phyloP scores from a whole-genome alignment of 1,140 invertebrate genomes.

The Zaprionus tsacasi region DNA sequence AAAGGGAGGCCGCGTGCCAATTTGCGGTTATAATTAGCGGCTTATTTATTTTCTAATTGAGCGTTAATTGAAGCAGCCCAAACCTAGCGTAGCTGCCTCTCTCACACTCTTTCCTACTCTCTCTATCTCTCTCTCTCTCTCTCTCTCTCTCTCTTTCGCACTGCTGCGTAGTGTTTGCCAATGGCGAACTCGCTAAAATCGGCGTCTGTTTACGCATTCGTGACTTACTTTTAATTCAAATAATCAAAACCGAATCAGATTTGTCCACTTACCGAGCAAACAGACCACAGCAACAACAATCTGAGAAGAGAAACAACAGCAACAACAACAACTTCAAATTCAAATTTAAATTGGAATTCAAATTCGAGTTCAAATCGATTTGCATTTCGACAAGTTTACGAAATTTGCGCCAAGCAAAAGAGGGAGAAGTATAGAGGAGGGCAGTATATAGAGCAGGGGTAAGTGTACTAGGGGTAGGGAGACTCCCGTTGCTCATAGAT shows the following conservation, averaged over 20 bases:
- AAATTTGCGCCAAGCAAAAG: conserved; percentile 4
- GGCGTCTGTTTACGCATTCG: conserved; percentile 58
- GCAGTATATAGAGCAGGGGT: not conserved
- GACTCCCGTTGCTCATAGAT: not conserved
- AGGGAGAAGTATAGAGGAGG: not conserved
- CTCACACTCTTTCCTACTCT: not conserved
- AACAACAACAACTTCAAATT: conserved; percentile 18
- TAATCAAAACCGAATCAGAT: conserved; percentile 74
- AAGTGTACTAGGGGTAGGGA: not conserved
- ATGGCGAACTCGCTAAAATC: conserved; percentile 67
- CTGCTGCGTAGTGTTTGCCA: conserved; percentile 17
- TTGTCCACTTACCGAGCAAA: conserved; percentile 38
- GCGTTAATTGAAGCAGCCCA: conserved; percentile 64
- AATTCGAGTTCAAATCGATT: conserved; percentile 16
- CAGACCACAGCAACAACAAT: not conserved
- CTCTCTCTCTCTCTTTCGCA: not conserved
- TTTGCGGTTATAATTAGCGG: conserved; percentile 63
- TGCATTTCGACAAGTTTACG: conserved; percentile 19
- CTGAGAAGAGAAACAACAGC: not conserved
- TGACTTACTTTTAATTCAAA: conserved; percentile 80
- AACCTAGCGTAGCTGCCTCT: not conserved
- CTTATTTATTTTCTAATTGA: conserved; percentile 75
- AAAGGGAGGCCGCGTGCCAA: conserved; percentile 11
- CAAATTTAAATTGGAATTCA: conserved; percentile 14
- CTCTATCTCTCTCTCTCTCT: not conserved